phyloP scores from a whole-genome alignment of 1,140 invertebrate genomes.

The Laupala kohalensis region DNA sequence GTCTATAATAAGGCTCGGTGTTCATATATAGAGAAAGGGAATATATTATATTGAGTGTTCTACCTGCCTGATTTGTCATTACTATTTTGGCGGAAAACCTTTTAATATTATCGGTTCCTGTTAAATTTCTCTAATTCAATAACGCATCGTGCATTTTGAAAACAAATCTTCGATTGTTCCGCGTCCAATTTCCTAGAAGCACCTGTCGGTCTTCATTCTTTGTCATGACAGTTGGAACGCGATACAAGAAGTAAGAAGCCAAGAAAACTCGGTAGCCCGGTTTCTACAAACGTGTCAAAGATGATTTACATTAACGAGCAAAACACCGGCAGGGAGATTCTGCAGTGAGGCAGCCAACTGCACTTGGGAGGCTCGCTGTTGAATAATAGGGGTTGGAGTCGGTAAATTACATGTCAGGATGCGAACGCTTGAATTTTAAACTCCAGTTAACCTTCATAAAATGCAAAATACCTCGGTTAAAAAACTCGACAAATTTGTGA shows the following conservation, averaged over 20 bases:
- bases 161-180: no score
- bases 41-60: no score
- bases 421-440: neutral
- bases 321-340: no score
- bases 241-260: neutral
- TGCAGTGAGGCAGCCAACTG: neutral
- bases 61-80: no score
- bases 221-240: neutral
- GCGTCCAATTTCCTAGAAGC: neutral
- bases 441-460: neutral
- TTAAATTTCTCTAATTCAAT: no score
- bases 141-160: neutral
- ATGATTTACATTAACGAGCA: neutral
- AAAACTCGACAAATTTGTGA: no score
- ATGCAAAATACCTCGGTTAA: neutral
- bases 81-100: no score
- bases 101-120: no score
- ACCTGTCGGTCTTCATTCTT: neutral
- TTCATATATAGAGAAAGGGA: no score
- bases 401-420: neutral
- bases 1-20: no score
- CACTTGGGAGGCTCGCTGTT: neutral
- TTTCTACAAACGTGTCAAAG: neutral
- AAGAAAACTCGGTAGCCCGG: neutral
- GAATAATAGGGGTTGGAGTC: neutral